These are phyloP conservation scores for Melanotaenia boesemani DNA, from an alignment of 2,797 vertebrate genomes.

Conservation along the genomic window DNA sequence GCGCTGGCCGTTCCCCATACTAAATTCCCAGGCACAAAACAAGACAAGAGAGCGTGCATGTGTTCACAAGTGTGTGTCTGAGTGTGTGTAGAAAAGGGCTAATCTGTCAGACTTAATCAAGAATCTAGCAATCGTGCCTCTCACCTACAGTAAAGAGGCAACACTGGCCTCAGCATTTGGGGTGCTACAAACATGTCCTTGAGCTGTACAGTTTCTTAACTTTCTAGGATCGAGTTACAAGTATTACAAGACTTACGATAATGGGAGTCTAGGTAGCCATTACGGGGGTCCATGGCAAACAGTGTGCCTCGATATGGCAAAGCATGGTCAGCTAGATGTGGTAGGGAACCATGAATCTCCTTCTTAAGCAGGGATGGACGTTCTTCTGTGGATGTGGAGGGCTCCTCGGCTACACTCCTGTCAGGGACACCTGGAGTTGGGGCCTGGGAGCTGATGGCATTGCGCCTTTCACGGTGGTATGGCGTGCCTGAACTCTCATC, in stretches of 20 bases:
- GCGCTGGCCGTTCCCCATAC: constrained; percentile 88
- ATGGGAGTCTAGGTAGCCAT: constrained; percentile 94
- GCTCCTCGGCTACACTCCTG: constrained; percentile 91
- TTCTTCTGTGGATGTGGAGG: constrained; percentile 95
- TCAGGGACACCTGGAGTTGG: constrained; percentile 81
- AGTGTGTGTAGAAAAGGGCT: constrained; percentile 74
- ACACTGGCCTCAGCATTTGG: constrained; percentile 41
- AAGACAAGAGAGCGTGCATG: constrained; percentile 63
- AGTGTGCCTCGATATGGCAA: constrained; percentile 93
- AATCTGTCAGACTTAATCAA: constrained; percentile 93
- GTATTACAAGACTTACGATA: constrained; percentile 84
- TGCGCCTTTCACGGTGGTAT: constrained; percentile 95
- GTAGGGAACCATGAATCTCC: constrained; percentile 93
- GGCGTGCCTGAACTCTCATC: constrained; percentile 92
- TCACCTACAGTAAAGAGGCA: constrained; percentile 82
- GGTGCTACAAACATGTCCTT: constrained; percentile 49
- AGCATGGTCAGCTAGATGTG: constrained; percentile 91
- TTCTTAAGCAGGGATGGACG: constrained; percentile 95
- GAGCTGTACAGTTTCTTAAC: constrained; percentile 41
- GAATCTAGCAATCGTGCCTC: constrained; percentile 88
- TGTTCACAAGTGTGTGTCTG: constrained; percentile 46
- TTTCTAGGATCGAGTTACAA: constrained; percentile 5
- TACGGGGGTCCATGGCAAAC: constrained; percentile 95
- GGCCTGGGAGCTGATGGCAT: constrained; percentile 91
- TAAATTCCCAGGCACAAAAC: constrained; percentile 83